These are phyloP conservation scores for Perodicticus potto DNA, from an alignment of 2,797 vertebrate genomes.

Conservation along the genomic window DNA sequence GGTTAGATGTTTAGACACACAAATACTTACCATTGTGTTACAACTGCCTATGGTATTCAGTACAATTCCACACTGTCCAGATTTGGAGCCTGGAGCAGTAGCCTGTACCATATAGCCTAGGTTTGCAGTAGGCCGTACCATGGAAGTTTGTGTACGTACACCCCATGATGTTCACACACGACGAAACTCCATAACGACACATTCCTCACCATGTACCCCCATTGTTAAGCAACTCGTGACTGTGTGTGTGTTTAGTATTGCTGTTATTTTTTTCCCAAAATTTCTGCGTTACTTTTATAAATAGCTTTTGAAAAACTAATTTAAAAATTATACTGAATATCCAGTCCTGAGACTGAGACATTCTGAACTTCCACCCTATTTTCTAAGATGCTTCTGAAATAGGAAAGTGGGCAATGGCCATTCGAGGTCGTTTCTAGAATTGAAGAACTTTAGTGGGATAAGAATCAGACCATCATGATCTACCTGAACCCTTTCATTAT, in stretches of 20 bases:
- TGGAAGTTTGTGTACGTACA: background rate
- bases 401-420: background rate
- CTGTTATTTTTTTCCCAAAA: conserved; percentile 1
- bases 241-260: background rate
- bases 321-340: background rate
- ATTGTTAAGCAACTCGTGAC: background rate
- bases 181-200: background rate
- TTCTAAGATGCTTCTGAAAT: background rate
- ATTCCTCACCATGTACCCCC: background rate
- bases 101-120: background rate
- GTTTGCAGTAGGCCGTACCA: background rate
- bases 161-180: background rate
- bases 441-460: background rate
- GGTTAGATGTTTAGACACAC: background rate
- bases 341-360: background rate
- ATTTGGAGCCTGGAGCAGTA: background rate
- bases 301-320: background rate
- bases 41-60: background rate
- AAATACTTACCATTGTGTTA: background rate
- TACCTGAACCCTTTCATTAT: background rate
- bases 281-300: background rate
- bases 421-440: background rate
- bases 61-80: background rate
- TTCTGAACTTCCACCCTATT: background rate
- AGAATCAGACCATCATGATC: background rate